phyloP scores from a whole-genome alignment of 2,888 invertebrate genomes.

The Cephus sareptanus region DNA sequence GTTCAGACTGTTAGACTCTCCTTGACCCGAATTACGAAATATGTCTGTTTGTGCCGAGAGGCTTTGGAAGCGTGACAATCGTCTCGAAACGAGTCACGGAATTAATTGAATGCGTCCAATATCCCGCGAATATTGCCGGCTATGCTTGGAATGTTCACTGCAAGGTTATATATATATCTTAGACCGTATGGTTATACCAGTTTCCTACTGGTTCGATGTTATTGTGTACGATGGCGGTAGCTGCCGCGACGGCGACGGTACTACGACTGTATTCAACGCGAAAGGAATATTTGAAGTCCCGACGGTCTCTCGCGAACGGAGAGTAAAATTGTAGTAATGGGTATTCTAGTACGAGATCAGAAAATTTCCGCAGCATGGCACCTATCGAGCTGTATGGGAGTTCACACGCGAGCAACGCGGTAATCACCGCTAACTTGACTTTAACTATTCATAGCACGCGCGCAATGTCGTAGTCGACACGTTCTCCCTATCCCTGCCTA shows the following conservation, averaged over 20 bases:
- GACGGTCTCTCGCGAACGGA: not conserved
- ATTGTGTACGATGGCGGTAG: not conserved
- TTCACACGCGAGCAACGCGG: slow-evolving; percentile 32
- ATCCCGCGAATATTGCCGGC: not conserved
- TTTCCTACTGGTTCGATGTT: not conserved
- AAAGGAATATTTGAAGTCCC: not conserved
- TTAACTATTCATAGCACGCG: slow-evolving; percentile 55
- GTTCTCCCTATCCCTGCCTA: slow-evolving; percentile 7
- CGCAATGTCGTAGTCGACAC: slow-evolving; percentile 49
- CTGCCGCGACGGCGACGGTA: not conserved
- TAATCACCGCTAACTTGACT: slow-evolving; percentile 51
- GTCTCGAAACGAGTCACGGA: not conserved
- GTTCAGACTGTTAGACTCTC: not conserved
- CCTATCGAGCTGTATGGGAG: slow-evolving; percentile 12
- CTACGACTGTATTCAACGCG: not conserved
- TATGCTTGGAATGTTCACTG: not conserved
- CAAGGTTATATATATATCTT: not conserved
- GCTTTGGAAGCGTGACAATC: not conserved
- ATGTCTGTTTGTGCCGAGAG: not conserved
- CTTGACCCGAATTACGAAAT: not conserved
- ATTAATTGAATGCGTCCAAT: not conserved
- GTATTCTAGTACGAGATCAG: slow-evolving; percentile 26
- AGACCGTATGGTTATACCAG: not conserved
- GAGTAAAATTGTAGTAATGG: not conserved
- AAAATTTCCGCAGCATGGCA: slow-evolving; percentile 39